Percentiles rank a stretch among this genome's conserved stretches.
phyloP scores from a whole-genome alignment of 2,113 vertebrate genomes.

The Lepisosteus osseus region DNA sequence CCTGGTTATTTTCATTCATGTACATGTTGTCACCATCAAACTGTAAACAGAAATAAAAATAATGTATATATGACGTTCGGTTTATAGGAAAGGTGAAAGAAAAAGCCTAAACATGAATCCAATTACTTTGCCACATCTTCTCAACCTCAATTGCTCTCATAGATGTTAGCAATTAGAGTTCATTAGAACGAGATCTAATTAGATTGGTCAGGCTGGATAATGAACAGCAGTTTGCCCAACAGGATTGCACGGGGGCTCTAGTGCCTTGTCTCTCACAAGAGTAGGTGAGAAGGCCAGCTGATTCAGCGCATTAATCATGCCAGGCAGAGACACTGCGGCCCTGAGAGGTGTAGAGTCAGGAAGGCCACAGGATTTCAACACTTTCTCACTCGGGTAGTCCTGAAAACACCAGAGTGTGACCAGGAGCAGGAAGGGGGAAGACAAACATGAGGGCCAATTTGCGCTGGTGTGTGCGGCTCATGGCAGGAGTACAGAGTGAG shows the following conservation, averaged over 20 bases:
- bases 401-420: conserved; percentile 19
- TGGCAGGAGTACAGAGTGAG: background rate
- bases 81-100: conserved; percentile 23
- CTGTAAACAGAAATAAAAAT: conserved; percentile 62
- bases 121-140: conserved; percentile 58
- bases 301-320: conserved; percentile 35
- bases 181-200: conserved; percentile 66
- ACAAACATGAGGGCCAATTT: background rate
- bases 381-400: conserved; percentile 23
- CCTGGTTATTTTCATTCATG: conserved; percentile 94
- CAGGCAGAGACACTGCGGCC: conserved; percentile 38
- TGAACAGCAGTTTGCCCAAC: conserved; percentile 44
- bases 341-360: background rate
- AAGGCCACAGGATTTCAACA: conserved; percentile 29
- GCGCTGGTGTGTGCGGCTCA: background rate
- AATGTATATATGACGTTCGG: conserved; percentile 27
- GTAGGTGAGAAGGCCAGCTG: conserved; percentile 29
- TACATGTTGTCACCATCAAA: conserved; percentile 99
- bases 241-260: conserved; percentile 30
- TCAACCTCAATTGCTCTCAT: conserved; percentile 54
- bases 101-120: conserved; percentile 41
- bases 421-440: conserved; percentile 23
- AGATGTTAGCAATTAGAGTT: conserved; percentile 67
- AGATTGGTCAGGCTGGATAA: conserved; percentile 57
- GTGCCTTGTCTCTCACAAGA: conserved; percentile 31